A percentile compares a stretch with the other conserved stretches of the same genome.
Evolutionary conservation across 1,140 invertebrate species (phyloP).

Genomic region (Orius insidiosus): DNA sequence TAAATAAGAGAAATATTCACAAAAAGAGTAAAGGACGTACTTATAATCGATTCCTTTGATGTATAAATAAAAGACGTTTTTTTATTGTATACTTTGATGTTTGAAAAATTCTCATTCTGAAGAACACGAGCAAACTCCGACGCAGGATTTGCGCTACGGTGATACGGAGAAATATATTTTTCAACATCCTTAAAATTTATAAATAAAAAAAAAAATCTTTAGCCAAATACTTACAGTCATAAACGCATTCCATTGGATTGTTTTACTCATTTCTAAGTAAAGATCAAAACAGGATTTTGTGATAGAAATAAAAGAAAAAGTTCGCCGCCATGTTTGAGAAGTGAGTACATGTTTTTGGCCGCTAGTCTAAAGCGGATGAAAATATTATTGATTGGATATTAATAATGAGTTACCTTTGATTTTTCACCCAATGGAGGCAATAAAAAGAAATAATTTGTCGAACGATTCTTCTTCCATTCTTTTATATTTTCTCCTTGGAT

Average conservation of each 20-base stretch:
- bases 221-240: slow-evolving; percentile 5
- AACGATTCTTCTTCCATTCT: slow-evolving; percentile 32
- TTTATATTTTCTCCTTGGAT: slow-evolving; percentile 34
- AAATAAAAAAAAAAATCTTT: background rate
- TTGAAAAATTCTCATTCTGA: too few species aligned
- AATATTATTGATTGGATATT: too few species aligned
- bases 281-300: slow-evolving; percentile 46
- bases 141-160: background rate
- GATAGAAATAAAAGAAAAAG: slow-evolving; percentile 44
- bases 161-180: background rate
- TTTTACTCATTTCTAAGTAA: slow-evolving; percentile 36
- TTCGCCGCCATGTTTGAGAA: slow-evolving; percentile 45
- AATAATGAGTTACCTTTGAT: slow-evolving; percentile 40
- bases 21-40: too few species aligned
- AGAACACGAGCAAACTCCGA: too few species aligned
- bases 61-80: too few species aligned
- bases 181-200: background rate
- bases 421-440: slow-evolving; percentile 63
- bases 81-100: too few species aligned
- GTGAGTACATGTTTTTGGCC: slow-evolving; percentile 41
- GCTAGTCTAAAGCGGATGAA: slow-evolving; percentile 30
- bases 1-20: too few species aligned
- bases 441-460: slow-evolving; percentile 64
- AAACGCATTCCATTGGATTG: slow-evolving; percentile 1
- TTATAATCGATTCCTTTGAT: too few species aligned